A percentile compares a stretch with the other conserved stretches of the same genome.
These are phyloP conservation scores for Diacarnus erythraeanus DNA, from an alignment of 37 sponge, comb jelly and placozoan genomes.

Conservation along the genomic window DNA sequence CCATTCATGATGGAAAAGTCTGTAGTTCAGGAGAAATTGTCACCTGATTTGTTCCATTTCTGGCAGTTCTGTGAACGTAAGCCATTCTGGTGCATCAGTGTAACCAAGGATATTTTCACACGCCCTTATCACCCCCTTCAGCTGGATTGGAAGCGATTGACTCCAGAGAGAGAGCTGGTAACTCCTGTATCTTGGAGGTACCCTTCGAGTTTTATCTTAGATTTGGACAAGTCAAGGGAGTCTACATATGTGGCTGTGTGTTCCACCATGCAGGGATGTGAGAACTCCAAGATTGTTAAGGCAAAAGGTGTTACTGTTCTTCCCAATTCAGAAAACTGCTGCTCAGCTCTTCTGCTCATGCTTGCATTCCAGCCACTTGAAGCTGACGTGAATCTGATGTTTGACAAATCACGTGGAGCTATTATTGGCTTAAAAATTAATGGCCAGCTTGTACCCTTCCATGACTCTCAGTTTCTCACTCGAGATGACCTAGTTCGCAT, in stretches of 20 bases:
- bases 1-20: not conserved
- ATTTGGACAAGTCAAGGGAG: not conserved
- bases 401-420: not conserved
- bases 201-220: constrained; percentile 27
- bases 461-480: not conserved
- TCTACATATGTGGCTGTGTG: constrained; percentile 30
- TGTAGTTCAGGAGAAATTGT: constrained; percentile 4
- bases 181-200: constrained; percentile 24
- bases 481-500: constrained; percentile 38
- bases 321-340: constrained; percentile 10
- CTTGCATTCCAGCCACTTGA: constrained; percentile 52
- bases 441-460: constrained; percentile 3
- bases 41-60: constrained; percentile 17
- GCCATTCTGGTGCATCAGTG: constrained; percentile 28
- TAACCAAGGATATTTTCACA: constrained; percentile 13
- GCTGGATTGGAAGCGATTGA: constrained; percentile 33
- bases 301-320: constrained; percentile 48
- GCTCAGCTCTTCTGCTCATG: constrained; percentile 20
- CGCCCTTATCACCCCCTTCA: constrained; percentile 38
- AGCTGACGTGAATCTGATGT: constrained; percentile 5
- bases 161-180: constrained; percentile 19
- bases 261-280: constrained; percentile 27
- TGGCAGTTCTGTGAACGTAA: constrained; percentile 72
- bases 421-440: constrained; percentile 25
- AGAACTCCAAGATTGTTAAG: not conserved